Evolutionary conservation across 2,888 invertebrate genomes (phyloP).

Genomic region (Suillia variegata): DNA sequence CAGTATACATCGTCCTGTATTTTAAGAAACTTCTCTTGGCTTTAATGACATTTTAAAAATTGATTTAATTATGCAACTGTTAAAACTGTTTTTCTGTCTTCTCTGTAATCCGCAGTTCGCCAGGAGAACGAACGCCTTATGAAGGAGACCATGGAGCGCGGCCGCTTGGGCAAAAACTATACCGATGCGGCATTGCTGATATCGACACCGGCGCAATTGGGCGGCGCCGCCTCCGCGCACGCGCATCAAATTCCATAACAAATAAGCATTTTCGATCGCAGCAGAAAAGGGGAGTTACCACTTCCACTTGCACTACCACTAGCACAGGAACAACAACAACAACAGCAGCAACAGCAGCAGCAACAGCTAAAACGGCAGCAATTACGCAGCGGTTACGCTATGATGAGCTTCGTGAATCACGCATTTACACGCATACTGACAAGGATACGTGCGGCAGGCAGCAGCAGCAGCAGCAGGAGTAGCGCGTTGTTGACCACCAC

Average conservation of each 20-base stretch:
- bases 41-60: too few relatives aligned
- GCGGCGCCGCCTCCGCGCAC: too few relatives aligned
- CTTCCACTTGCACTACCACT: constrained; percentile 25
- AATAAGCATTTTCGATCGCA: constrained; percentile 25
- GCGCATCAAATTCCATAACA: constrained; percentile 33
- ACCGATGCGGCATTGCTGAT: constrained; percentile 52
- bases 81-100: too few relatives aligned
- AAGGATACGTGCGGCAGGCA: not conserved
- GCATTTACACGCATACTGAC: not conserved
- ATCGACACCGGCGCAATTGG: constrained; percentile 31
- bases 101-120: constrained; percentile 70
- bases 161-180: constrained; percentile 57
- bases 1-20: constrained; percentile 24
- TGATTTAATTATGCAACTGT: too few relatives aligned
- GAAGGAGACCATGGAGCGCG: constrained; percentile 73
- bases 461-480: constrained; percentile 6
- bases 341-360: constrained; percentile 33
- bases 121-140: constrained; percentile 87
- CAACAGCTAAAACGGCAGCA: not conserved
- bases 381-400: not conserved
- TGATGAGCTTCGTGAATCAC: constrained; percentile 1
- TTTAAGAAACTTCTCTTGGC: too few relatives aligned
- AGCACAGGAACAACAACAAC: constrained; percentile 32
- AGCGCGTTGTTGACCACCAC: constrained; percentile 18
- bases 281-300: constrained; percentile 12